Evolutionary conservation across 2,113 vertebrate genomes (phyloP), one percentile per base, ranked within the genome.

Genomic region (Typhlomys cinereus): DNA sequence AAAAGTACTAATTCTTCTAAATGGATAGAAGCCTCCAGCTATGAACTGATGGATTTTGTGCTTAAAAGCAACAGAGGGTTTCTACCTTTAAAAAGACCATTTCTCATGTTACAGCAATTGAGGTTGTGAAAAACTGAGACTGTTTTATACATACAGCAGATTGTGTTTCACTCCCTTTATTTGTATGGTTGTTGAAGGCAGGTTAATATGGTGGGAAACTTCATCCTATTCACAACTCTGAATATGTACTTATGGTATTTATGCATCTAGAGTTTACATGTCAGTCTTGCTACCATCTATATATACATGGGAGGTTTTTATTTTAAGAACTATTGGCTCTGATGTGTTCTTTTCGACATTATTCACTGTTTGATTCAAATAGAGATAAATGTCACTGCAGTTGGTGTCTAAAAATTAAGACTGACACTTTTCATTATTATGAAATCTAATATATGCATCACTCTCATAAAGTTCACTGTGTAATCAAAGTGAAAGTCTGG

Each of bases 91-190:
- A 36, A 59, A 59, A 82, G 83, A 61, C 4, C 18, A 48, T 85
- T 93, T 95, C 94, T 94, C 75, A 36, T 71, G 31, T 96, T 96
- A 91, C 91, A 89, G 86, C 64, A 84, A 80, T 52, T 96, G 73
- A 85, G 67, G 74, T 70, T 91, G 71, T 76, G 50, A 86, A 89
- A 93, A 94, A 83, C n/a, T n/a, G n/a, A n/a, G n/a, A n/a, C n/a
- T n/a, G n/a, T n/a, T n/a, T n/a, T n/a, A n/a, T 31, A 17, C 78
- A 94, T 57, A 94, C 86, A 90, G 69, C 21, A 86, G 86, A 96
- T 95, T 92, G 59, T 83, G 23, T 97, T 94, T 94, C 91, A 62
- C 44, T 80, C 41, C 79, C 80, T 93, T 91, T 93, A 90, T 93
- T 76, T 83, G 44, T 41, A 71, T 0, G 11, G 61, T 88, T 92